A percentile compares a stretch with the other conserved stretches of the same genome.
Evolutionary conservation across 2,797 vertebrate genomes (phyloP).

Genomic region (Heliangelus exortis): DNA sequence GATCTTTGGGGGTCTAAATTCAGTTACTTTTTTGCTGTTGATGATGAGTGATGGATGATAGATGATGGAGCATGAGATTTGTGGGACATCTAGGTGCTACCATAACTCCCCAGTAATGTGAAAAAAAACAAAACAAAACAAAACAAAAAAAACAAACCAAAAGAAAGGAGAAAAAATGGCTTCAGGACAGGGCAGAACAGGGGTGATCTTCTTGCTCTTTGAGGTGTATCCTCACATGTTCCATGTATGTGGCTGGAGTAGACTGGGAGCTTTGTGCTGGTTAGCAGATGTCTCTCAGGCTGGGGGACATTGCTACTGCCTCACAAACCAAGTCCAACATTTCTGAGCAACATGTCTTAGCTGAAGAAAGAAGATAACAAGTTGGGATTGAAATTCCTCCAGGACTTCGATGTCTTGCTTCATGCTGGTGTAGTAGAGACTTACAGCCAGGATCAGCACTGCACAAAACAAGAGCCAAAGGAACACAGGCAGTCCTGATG

Average conservation of each 20-base stretch:
- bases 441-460: constrained; percentile 84
- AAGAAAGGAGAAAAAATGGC: neutral
- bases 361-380: constrained; percentile 84
- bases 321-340: constrained; percentile 89
- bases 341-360: constrained; percentile 85
- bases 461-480: constrained; percentile 85
- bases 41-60: neutral
- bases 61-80: neutral
- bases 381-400: constrained; percentile 85
- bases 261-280: neutral
- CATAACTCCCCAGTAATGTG: neutral
- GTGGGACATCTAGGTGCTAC: neutral
- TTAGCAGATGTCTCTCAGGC: neutral
- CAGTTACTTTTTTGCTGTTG: neutral
- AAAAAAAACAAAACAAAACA: too few relatives aligned
- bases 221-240: neutral
- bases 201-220: neutral
- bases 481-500: constrained; percentile 80
- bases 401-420: constrained; percentile 79
- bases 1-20: neutral
- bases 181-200: neutral
- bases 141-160: neutral
- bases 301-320: constrained; percentile 77
- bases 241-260: neutral
- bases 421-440: constrained; percentile 85